phyloP scores from a whole-genome alignment of 2,888 invertebrate species.

The Leucophenga montana region DNA sequence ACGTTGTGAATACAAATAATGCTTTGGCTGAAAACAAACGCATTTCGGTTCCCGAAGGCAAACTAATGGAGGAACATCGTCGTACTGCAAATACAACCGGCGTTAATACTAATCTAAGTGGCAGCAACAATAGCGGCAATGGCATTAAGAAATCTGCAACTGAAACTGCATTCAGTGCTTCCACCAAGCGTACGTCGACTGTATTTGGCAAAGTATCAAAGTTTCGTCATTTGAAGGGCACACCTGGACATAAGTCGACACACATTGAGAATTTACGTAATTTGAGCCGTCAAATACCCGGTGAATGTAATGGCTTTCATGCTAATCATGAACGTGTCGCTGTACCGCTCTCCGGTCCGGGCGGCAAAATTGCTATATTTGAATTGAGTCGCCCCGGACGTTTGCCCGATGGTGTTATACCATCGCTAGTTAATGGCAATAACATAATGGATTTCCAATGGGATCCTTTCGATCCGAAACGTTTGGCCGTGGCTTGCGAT shows the following conservation, averaged over 20 bases:
- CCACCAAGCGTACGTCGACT: slow-evolving; percentile 88
- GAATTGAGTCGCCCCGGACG: slow-evolving; percentile 86
- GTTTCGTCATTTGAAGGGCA: slow-evolving; percentile 93
- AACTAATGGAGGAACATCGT: slow-evolving; percentile 67
- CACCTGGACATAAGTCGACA: slow-evolving; percentile 89
- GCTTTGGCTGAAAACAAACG: slow-evolving; percentile 62
- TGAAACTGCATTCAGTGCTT: slow-evolving; percentile 74
- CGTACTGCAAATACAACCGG: slow-evolving; percentile 40
- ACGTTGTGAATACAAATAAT: slow-evolving; percentile 25
- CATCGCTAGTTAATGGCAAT: slow-evolving; percentile 91
- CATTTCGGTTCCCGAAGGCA: slow-evolving; percentile 70
- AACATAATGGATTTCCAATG: slow-evolving; percentile 94
- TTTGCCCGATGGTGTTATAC: slow-evolving; percentile 85
- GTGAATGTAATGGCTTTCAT: slow-evolving; percentile 95
- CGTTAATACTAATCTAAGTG: slow-evolving; percentile 50
- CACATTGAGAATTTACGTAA: slow-evolving; percentile 94
- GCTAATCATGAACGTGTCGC: slow-evolving; percentile 91
- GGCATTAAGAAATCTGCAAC: slow-evolving; percentile 73
- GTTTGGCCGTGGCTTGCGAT: slow-evolving; percentile 91
- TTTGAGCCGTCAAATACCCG: slow-evolving; percentile 91
- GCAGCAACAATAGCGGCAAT: slow-evolving; percentile 51
- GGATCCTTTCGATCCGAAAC: slow-evolving; percentile 90
- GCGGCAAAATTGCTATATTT: slow-evolving; percentile 90
- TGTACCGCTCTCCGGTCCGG: slow-evolving; percentile 91
- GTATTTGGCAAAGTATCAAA: slow-evolving; percentile 93